Evolutionary conservation across 2,797 vertebrate genomes (phyloP), one percentile per base, ranked within the genome.

Genomic region (Acrocephalus scirpaceus): DNA sequence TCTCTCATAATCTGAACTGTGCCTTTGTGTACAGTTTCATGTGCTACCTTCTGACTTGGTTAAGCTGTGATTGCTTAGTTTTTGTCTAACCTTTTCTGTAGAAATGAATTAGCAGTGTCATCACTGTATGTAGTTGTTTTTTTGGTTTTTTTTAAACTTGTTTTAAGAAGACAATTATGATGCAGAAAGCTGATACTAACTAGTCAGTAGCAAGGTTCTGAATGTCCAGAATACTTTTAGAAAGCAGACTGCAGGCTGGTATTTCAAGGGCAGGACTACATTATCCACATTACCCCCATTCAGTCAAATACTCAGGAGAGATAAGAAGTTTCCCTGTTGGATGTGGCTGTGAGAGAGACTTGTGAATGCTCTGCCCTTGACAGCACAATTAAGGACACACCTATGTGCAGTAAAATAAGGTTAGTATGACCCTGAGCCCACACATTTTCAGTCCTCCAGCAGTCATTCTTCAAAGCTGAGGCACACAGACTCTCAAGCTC

Each of bases 131-230:
- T 10, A 16, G 7, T 10, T 67, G 16, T 26, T 32, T 13, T 14
- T 13, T 5, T 1, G 2, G 1, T 0, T 5, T 2, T 21, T 8
- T 30, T 54, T 17, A 40, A 44, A 57, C 7, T 29, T 34, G 17
- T 40, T 73, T 66, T 9, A 7, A 65, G 34, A 87, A 81, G 12
- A 73, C 14, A 72, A 73, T 54, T 76, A 40, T 5, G 14, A 73
- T 45, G 13, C 29, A 86, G 56, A 94, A 91, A 91, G 27, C 19
- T 40, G 14, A 9, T 61, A 17, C 16, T 67, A 70, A 27, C 13
- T 70, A 61, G 13, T 58, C 51, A 66, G 17, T 44, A 74, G 25
- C 25, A 85, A 78, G n/a, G 14, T 29, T 82, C 40, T 82, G 47
- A 56, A 89, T 7, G 5, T 56, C 36, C 20, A 54, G 73, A 71